Percentiles rank a stretch among this genome's conserved stretches.
phyloP scores from a whole-genome alignment of 1,140 invertebrate species.

The Hydropsyche tenuis region DNA sequence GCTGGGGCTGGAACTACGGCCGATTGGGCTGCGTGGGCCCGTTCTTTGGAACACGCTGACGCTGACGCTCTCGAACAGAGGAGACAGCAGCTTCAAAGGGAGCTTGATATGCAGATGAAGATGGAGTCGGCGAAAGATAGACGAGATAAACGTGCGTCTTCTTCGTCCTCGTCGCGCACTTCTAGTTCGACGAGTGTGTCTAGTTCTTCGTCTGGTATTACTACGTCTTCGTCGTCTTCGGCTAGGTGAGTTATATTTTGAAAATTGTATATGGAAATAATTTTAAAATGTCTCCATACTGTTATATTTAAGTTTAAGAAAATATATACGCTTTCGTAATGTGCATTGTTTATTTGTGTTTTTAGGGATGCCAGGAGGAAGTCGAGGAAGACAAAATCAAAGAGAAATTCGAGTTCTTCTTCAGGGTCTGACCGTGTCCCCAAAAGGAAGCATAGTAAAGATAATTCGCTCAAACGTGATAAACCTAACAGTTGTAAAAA shows the following conservation, averaged over 20 bases:
- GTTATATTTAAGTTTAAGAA: too few species aligned
- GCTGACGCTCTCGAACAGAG: slow-evolving; percentile 80
- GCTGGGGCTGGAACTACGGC: slow-evolving; percentile 47
- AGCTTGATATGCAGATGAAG: slow-evolving; percentile 78
- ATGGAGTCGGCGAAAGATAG: slow-evolving; percentile 66
- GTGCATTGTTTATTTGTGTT: too few species aligned
- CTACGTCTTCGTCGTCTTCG: slow-evolving; percentile 66
- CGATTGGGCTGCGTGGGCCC: slow-evolving; percentile 78
- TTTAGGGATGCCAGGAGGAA: slow-evolving; percentile 59
- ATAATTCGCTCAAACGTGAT: slow-evolving; percentile 57
- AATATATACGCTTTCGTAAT: too few species aligned
- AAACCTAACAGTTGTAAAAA: slow-evolving; percentile 58
- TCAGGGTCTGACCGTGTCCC: slow-evolving; percentile 59
- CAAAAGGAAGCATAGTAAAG: slow-evolving; percentile 61
- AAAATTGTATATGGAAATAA: too few species aligned
- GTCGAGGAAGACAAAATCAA: slow-evolving; percentile 58
- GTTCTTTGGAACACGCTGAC: slow-evolving; percentile 81
- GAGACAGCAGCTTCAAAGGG: slow-evolving; percentile 76
- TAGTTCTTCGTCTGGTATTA: slow-evolving; percentile 67
- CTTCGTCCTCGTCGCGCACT: slow-evolving; percentile 70
- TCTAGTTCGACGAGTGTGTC: slow-evolving; percentile 68
- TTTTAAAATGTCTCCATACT: too few species aligned
- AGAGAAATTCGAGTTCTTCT: slow-evolving; percentile 63
- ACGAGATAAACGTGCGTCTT: slow-evolving; percentile 71
- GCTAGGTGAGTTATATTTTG: slow-evolving; percentile 59